Conservation (phyloP, 37 sponge, comb jelly and placozoan species). For the Mnemiopsis leidyi region DNA sequence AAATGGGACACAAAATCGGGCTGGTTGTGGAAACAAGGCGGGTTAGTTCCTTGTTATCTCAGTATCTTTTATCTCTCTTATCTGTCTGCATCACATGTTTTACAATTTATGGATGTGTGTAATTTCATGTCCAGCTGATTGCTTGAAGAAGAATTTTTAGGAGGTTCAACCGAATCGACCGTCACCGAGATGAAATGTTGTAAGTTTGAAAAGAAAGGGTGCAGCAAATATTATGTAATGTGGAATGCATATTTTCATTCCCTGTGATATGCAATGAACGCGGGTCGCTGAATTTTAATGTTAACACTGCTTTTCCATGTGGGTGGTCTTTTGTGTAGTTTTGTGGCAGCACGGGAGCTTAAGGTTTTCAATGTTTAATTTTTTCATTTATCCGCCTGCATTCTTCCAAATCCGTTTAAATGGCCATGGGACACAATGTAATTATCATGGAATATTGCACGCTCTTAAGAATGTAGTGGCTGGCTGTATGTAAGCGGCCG, state of each 20-base stretch:
- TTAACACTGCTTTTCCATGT: neutral
- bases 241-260: neutral
- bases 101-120: neutral
- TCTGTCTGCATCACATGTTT: neutral
- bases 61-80: too few relatives aligned
- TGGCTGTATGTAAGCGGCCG: neutral
- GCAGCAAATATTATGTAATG: neutral
- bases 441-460: neutral
- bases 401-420: too few relatives aligned
- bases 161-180: conserved; percentile 4
- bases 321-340: neutral
- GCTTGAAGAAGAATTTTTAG: neutral
- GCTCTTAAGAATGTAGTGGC: neutral
- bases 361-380: too few relatives aligned
- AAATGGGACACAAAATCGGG: conserved; percentile 54
- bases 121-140: neutral
- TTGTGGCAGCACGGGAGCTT: neutral
- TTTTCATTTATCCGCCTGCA: too few relatives aligned
- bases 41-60: neutral
- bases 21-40: conserved; percentile 63
- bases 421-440: too few relatives aligned
- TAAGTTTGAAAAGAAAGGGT: conserved; percentile 16
- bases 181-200: neutral
- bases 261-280: neutral
- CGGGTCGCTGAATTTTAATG: neutral